Conservation (phyloP, 2,113 vertebrate species). For the Microtus ochrogaster region DNA sequence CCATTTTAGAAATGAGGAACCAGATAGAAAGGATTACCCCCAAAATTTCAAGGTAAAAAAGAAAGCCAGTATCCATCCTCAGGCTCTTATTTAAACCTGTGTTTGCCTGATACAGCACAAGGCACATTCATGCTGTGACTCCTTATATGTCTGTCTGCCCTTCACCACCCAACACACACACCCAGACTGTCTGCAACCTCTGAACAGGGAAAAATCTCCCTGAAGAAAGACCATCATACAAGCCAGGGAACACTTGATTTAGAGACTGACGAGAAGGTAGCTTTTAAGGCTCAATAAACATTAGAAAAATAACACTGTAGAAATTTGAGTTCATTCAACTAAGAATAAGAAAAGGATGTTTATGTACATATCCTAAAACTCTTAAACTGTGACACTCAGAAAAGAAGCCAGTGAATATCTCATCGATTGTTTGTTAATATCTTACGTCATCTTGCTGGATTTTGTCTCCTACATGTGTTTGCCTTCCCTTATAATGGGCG, state of each 20-base stretch:
- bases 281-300: neutral
- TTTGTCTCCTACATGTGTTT: neutral
- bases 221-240: neutral
- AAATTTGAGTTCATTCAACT: neutral
- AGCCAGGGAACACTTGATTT: neutral
- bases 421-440: slow-evolving; percentile 25
- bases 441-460: neutral
- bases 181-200: neutral
- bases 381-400: slow-evolving; percentile 23
- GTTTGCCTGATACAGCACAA: neutral
- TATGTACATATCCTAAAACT: neutral
- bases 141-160: neutral
- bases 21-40: neutral
- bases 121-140: neutral
- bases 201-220: neutral
- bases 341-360: neutral
- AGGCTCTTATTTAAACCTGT: neutral
- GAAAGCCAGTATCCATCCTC: neutral
- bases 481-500: neutral
- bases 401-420: neutral
- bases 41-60: neutral
- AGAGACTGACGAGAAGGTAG: neutral
- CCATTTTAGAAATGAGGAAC: slow-evolving; percentile 38
- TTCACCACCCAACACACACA: too few relatives aligned
- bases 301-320: neutral